phyloP scores from a whole-genome alignment of 2,888 invertebrate genomes.

The Melanophora roralis region DNA sequence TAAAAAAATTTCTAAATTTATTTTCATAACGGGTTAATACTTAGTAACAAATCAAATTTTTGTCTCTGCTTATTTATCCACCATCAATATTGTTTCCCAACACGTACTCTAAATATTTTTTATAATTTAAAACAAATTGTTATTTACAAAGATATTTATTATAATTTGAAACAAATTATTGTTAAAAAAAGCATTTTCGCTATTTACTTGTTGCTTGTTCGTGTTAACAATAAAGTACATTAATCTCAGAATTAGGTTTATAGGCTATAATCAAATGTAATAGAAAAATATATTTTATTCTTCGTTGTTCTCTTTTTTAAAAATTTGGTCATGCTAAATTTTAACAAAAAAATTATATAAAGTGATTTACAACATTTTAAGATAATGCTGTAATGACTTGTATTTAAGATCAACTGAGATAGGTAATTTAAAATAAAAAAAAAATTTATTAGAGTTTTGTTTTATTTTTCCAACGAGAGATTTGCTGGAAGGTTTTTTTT shows the following conservation, averaged over 20 bases:
- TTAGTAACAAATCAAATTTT: conserved; percentile 6
- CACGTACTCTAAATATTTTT: conserved; percentile 50
- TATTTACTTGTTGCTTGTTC: neutral
- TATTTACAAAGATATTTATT: conserved; percentile 1
- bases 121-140: conserved; percentile 32
- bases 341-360: neutral
- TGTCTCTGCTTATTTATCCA: conserved; percentile 24
- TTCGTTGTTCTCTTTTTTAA: neutral
- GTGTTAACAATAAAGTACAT: conserved; percentile 28
- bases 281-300: no score
- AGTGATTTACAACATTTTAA: neutral
- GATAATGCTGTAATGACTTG: conserved; percentile 22
- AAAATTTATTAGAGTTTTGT: no score
- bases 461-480: no score
- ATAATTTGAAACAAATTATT: neutral
- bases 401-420: neutral
- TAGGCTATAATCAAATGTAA: conserved; percentile 44
- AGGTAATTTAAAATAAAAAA: no score
- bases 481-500: no score
- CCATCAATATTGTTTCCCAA: conserved; percentile 56
- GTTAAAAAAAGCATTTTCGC: neutral
- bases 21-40: conserved; percentile 8
- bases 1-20: neutral
- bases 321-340: conserved; percentile 22
- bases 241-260: conserved; percentile 35